Base-by-base conservation (phyloP, 2,113 vertebrate species). In the Ptilorrhoa leucosticta region DNA sequence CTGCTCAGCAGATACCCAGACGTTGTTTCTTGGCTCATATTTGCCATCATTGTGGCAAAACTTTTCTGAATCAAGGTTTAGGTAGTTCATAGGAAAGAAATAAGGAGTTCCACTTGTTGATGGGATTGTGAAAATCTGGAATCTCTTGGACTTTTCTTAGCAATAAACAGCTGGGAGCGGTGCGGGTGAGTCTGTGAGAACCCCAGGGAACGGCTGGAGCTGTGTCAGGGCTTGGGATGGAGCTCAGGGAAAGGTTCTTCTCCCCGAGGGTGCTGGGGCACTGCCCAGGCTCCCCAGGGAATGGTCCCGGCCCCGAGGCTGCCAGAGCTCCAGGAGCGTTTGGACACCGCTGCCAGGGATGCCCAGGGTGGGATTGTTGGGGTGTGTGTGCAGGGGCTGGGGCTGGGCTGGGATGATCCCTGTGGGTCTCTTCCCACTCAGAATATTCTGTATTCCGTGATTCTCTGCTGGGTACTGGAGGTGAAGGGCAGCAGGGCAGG, bases 341-440 rank as follows among this genome's bases (percentile, higher is more conserved):
- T 66, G 61, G 77, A 2, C 50, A 57, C 0, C 14, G 8, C 48
- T 73, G 3, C 6, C 48, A 56, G 70, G 51, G 60, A 6, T 58
- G 79, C 42, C 6, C 70, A 57, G 83, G 83, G 31, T 57, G 83
- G 63, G 31, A 1, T 33, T 87, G 33, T 31, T 77, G 83, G 45
- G 37, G 63, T 7, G 21, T 37, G 22, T 86, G 53, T 0, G 82
- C 82, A 73, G 82, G 58, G 23, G 0, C 82, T n/a, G 82, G 40
- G 24, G 30, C 3, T 23, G 64, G 7, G 5, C 2, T 14, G 3
- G n/a, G n/a, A 8, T 37, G 18, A 3, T 64, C 57, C 57, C 11
- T 72, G 39, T 0, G 28, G 22, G n/a, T 7, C 26, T 19, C 2
- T 73, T 0, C 53, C 45, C 2, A 1, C 64, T 47, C 54, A n/a